Evolutionary conservation across 2,113 vertebrate genomes (phyloP), one percentile per base, ranked within the genome.

Genomic region (Pipa parva): DNA sequence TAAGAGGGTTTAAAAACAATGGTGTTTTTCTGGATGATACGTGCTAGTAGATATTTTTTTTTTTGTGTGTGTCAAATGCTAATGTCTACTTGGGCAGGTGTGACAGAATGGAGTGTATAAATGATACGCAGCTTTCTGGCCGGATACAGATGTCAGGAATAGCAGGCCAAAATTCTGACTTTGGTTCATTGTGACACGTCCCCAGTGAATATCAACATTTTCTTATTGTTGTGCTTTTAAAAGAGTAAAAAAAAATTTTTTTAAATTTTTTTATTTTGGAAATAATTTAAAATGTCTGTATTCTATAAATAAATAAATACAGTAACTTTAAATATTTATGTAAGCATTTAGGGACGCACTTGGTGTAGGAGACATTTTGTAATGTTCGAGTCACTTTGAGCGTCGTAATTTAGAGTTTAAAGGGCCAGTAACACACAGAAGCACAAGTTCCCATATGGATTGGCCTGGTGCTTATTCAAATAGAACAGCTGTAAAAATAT

Each of bases 1-100:
- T 94, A 94, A 94, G 92, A 86, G 80, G 76, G 79, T 80, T 85
- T 90, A 87, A 93, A 86, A 93, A 94, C 92, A 94, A 93, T 93
- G 91, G 91, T 93, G 91, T 93, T 93, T 90, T 92, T 90, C 91
- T 92, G 90, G 84, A 91, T 85, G 87, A 87, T 90, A 88, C 80
- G 79, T 72, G 85, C 87, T 86, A 85, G 77, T 52, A 82, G 82
- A 72, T 79, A 79, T 64, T 72, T 51, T 48, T 55, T 73, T 68
- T 75, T 59, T 77, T 73, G 77, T 73, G 18, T 57, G 67, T 45
- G n/a, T 37, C 7, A 28, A 64, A 73, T 76, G 81, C 82, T 79
- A 58, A 72, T 69, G 79, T 77, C 77, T n/a, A 76, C 71, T 69
- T 18, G 65, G 78, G 87, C 89, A 88, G 88, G 89, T 89, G 87